Base-by-base conservation (phyloP, 2,888 invertebrate species). In the Drosophila pegasa region DNA sequence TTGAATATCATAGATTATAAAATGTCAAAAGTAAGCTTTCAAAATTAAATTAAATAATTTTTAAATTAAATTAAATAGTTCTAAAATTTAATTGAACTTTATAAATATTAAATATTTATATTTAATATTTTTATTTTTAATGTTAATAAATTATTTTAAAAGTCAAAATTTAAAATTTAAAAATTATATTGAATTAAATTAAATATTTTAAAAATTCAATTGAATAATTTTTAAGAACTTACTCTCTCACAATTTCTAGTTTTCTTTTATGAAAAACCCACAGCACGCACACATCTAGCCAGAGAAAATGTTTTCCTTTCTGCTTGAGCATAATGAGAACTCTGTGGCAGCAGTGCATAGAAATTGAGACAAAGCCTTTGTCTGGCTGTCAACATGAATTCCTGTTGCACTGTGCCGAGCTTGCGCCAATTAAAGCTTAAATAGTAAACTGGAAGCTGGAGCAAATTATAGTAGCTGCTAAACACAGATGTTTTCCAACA, bases 351-450 rank as follows among this genome's bases (percentile, higher is more conserved):
- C n/a, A 18, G 0, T 6, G 33, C 14, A 37, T 20, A 38, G 20
- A 65, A 65, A 16, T 65, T 40, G 2, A 47, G 37, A 56, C 55
- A 74, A 58, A 59, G 38, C 25, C 33, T 37, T 9, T 55, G 35
- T 57, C 37, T 20, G 41, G n/a, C 50, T 64, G 83, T 69, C 63
- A 68, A 38, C 51, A 43, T 59, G 48, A 57, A 52, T 48, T 63
- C 45, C 40, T 22, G 31, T 35, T 59, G 57, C 43, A 51, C 22
- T 50, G 29, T 55, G 55, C 14, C 51, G 50, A 45, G 50, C 58
- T 61, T 52, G 27, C 64, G 66, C 70, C 75, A 84, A 88, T 84
- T 84, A 86, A 83, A 88, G 71, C 78, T 88, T 57, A 71, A 73
- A 65, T 67, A 74, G 27, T 12, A n/a, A 27, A 71, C 70, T 71